phyloP scores from a whole-genome alignment of 2,888 invertebrate species.

The Prosopocoilus inquinatus region DNA sequence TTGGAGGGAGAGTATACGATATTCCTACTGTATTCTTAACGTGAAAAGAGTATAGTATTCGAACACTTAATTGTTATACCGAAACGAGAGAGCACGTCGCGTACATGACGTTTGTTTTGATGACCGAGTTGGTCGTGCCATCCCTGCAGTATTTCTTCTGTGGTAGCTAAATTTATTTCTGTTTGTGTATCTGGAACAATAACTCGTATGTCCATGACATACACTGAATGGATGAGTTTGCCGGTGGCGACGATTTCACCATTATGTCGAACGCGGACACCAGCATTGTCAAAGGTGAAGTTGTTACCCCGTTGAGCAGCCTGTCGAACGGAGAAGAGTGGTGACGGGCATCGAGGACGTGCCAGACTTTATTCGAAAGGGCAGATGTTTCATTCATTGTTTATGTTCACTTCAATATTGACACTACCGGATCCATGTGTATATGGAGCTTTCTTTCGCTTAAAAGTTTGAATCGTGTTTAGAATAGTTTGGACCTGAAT shows the following conservation, averaged over 20 bases:
- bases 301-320: neutral
- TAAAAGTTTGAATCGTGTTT: too few relatives aligned
- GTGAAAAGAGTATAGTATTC: too few relatives aligned
- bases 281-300: neutral
- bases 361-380: too few relatives aligned
- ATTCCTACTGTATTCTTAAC: too few relatives aligned
- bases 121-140: neutral
- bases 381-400: too few relatives aligned
- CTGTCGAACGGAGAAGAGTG: neutral
- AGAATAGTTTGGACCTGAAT: too few relatives aligned
- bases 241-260: neutral
- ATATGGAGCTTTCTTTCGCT: constrained; percentile 12
- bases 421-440: too few relatives aligned
- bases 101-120: too few relatives aligned
- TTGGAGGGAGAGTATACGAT: too few relatives aligned
- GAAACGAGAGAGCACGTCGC: neutral
- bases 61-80: neutral
- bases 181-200: neutral
- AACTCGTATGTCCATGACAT: neutral
- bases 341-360: too few relatives aligned
- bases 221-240: neutral
- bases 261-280: neutral
- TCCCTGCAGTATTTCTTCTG: neutral
- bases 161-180: neutral
- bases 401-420: too few relatives aligned